Base-by-base conservation (phyloP, 2,797 vertebrate genomes). In the Sebastes aleutianus region DNA sequence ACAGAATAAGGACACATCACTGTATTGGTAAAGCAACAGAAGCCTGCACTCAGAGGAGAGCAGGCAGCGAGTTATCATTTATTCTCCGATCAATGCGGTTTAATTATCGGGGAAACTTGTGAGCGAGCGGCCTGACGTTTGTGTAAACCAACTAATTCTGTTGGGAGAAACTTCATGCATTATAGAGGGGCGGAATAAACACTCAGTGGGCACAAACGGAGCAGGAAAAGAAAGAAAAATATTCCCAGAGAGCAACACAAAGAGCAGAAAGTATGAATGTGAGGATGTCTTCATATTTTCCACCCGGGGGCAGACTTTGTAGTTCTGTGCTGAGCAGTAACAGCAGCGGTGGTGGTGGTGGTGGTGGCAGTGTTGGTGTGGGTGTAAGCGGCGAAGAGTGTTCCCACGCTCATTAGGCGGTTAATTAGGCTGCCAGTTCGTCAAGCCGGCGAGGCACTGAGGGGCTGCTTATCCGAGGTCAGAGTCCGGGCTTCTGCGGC, bases 331-430 rank as follows among this genome's bases (percentile, higher is more conserved):
- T 16, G 43, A 18, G 53, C 22, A 53, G 59, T 7, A 57, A 62
- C 27, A 18, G 70, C 29, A 27, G 56, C 13, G 4, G 43, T 18
- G 14, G 43, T 6, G 14, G 39, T 13, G 10, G 34, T 11, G 27
- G 43, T 16, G 2, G 68, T 68, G n/a, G 65, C 5, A 3, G 67
- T 64, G 59, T 8, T 6, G 64, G 39, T 61, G 72, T 78, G 76
- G 67, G 83, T 61, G 83, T 67, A 6, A 43, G 54, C 3, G 18
- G 75, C 32, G 64, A 69, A 31, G 29, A 39, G 3, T 1, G 67
- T 91, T 90, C 90, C 84, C 88, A 91, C 79, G 69, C 80, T 88
- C 82, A 83, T 86, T 85, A 82, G 72, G 24, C 3, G 64, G 73
- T 64, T 92, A 81, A 90, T 91, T 83, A 88, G 58, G 62, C 82